A percentile compares a stretch with the other conserved stretches of the same genome.
Conservation (phyloP, 2,888 invertebrate genomes). For the Pseudoips prasinana region DNA sequence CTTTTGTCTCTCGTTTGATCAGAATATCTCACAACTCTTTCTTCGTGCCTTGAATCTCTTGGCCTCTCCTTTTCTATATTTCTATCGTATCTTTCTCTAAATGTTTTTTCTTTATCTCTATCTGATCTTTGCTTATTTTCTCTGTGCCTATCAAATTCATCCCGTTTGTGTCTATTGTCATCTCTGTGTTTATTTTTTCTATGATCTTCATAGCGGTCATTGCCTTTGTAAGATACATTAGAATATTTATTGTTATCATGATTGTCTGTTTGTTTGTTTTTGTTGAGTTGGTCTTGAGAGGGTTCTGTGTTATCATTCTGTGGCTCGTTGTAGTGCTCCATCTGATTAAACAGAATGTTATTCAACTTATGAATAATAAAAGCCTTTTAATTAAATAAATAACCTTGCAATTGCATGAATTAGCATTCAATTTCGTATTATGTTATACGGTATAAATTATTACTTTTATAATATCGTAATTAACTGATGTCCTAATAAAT, state of each 20-base stretch:
- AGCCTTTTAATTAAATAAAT: background rate
- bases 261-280: slow-evolving; percentile 1
- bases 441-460: no score
- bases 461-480: no score
- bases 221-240: slow-evolving; percentile 1
- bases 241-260: background rate
- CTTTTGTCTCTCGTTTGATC: slow-evolving; percentile 9
- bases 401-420: slow-evolving; percentile 2
- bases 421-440: background rate
- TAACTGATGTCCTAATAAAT: no score
- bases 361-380: slow-evolving; percentile 2
- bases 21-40: background rate
- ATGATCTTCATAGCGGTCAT: slow-evolving; percentile 1
- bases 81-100: slow-evolving; percentile 7
- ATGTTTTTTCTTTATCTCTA: slow-evolving; percentile 2
- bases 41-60: background rate
- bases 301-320: slow-evolving; percentile 8
- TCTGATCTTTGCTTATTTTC: slow-evolving; percentile 6
- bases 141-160: slow-evolving; percentile 5
- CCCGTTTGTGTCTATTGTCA: slow-evolving; percentile 2
- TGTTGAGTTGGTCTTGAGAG: background rate
- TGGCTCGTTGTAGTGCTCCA: slow-evolving; percentile 37
- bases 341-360: slow-evolving; percentile 18
- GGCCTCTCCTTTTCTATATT: slow-evolving; percentile 3
- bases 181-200: slow-evolving; percentile 7